Base-by-base conservation (phyloP, 2,797 vertebrate genomes). In the Cossypha dichroa region DNA sequence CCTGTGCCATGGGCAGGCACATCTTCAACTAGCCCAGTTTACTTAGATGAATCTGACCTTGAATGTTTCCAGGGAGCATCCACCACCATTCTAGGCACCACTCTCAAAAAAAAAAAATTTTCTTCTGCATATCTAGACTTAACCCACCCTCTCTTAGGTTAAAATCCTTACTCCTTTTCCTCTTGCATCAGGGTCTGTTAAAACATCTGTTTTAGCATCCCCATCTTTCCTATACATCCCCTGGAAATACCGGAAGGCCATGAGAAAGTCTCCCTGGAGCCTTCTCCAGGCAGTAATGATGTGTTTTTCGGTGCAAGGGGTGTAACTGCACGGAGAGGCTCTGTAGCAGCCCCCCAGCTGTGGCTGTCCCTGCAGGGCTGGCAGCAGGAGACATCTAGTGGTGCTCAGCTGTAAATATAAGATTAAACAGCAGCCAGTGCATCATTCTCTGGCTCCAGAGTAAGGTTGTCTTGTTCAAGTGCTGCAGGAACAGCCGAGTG, bases 361-460 rank as follows among this genome's bases (percentile, higher is more conserved):
- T 0, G 7, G 3, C 1, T 41, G 7, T 31, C 6, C 1, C 52
- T 49, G 70, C 46, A 88, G 73, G 67, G 48, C 19, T 94, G 88
- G 64, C 80, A 93, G 68, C 77, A 94, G 81, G 77, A 66, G 95
- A 94, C 94, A 92, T 92, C 96, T 97, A 95, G 92, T 58, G 95
- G 95, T 45, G 56, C 25, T 70, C 8, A 28, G 49, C 49, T 64
- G 86, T 58, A 93, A 87, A 68, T 11, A 14, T 9, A 36, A 28
- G 59, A 58, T 29, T 7, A 19, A 89, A 48, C 25, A 48, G 38
- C 34, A 46, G 15, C 3, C 18, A 2, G 9, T 11, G 38, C 12
- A 3, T 45, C 18, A 3, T 22, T 63, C 17, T 0, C 48, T 15
- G 40, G 29, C 48, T 36, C 46, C 17, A 5, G 36, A 41, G 25